Base-by-base conservation (phyloP, 2,797 vertebrate genomes). In the Vespertilio murinus region DNA sequence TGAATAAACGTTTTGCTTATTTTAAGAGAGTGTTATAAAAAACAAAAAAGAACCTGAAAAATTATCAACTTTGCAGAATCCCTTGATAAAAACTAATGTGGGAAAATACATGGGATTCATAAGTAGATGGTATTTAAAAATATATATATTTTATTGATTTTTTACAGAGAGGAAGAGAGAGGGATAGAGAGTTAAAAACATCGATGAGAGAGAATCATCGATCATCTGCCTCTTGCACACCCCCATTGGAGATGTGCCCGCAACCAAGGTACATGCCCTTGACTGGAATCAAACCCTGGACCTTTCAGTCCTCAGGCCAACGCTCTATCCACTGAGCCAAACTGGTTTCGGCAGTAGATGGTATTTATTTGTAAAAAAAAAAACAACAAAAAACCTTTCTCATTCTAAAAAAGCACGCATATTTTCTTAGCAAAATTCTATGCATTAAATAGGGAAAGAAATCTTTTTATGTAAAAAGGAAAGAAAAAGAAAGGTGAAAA, bases 1-100 rank as follows among this genome's bases (percentile, higher is more conserved):
- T 92, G 81, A 89, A 94, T 95, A 92, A 86, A 87, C 49, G 13
- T 94, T 93, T 94, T 91, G 49, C 45, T 80, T 92, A 91, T 93
- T 93, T 93, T 88, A 69, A 93, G 25, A 35, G 42, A 89, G 25
- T 47, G 4, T 54, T 94, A 45, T 9, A 82, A 56, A 35, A 14
- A 74, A 42, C 59, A 14, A 64, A 38, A 22, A 56, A 35, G 13
- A 64, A 61, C 3, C 25, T 22, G 16, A 33, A 67, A 61, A 88
- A 91, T 59, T 61, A 71, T 14, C 42, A 40, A 77, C n/a, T 87
- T 89, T 80, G 45, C 77, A 73, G 87, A 83, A 23, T 80, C 73
- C 42, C n/a, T 71, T 70, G 38, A 38, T 78, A 90, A 69, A 92
- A 96, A 70, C 5, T n/a, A 65, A 89, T 16, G 20, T 73, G 47